These are phyloP conservation scores for Meliscaeva auricollis DNA, from an alignment of 2,888 invertebrate species.

Conservation along the genomic window DNA sequence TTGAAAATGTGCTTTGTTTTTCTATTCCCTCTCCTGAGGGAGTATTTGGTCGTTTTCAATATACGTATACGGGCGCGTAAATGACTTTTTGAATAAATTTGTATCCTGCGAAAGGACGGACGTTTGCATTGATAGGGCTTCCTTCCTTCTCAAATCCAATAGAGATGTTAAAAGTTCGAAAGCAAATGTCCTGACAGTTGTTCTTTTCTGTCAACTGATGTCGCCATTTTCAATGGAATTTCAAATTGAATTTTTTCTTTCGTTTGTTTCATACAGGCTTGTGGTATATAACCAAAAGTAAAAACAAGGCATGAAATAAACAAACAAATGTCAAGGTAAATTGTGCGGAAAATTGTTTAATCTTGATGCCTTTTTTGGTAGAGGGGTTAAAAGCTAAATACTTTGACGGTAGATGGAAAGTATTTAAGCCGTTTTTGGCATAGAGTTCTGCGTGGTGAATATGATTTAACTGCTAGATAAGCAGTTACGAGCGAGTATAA, in stretches of 20 bases:
- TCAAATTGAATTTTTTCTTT: constrained; percentile 19
- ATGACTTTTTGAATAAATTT: constrained; percentile 50
- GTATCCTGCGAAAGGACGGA: constrained; percentile 3
- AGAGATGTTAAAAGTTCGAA: constrained; percentile 42
- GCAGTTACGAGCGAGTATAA: constrained; percentile 31
- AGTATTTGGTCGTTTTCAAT: constrained; percentile 2
- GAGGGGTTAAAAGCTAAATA: background rate
- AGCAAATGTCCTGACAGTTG: constrained; percentile 15
- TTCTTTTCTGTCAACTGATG: constrained; percentile 2
- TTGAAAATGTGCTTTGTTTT: constrained; percentile 19
- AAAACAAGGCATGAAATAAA: background rate
- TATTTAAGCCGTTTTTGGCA: constrained; percentile 32
- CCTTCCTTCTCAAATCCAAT: constrained; percentile 15
- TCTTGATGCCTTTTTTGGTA: constrained; percentile 26
- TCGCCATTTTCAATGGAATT: constrained; percentile 46
- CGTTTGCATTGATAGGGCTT: background rate
- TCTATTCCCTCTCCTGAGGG: constrained; percentile 24
- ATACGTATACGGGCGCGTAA: constrained; percentile 35
- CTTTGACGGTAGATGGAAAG: constrained; percentile 3
- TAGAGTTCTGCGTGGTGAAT: constrained; percentile 28
- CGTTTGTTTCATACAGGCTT: background rate
- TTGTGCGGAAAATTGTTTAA: constrained; percentile 68
- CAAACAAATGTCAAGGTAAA: constrained; percentile 41
- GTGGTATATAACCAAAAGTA: background rate
- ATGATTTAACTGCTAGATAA: constrained; percentile 54